Conservation (phyloP, 2,797 vertebrate genomes). For the Hyperoplus immaculatus region DNA sequence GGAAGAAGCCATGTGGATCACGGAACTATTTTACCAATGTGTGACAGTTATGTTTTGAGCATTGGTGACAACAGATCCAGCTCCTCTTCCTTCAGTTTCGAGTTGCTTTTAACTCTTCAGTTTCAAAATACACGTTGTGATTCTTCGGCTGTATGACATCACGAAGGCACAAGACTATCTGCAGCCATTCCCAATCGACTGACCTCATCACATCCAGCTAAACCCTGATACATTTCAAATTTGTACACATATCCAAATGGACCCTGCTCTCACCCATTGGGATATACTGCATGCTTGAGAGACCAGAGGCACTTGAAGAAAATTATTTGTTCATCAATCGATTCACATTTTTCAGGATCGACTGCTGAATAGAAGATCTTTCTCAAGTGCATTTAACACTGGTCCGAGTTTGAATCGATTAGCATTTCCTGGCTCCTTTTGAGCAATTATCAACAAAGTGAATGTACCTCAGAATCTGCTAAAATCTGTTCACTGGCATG, state of each 20-base stretch:
- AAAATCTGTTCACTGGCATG: slow-evolving; percentile 48
- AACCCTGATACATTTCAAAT: slow-evolving; percentile 23
- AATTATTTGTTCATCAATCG: slow-evolving; percentile 15
- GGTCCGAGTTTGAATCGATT: slow-evolving; percentile 28
- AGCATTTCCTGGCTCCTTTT: slow-evolving; percentile 17
- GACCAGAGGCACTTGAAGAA: slow-evolving; percentile 34
- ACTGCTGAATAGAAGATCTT: not conserved
- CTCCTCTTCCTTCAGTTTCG: slow-evolving; percentile 32
- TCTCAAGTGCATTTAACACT: not conserved
- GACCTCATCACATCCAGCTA: not conserved
- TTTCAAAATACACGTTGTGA: slow-evolving; percentile 49
- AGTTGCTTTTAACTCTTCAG: slow-evolving; percentile 48
- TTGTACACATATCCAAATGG: slow-evolving; percentile 31
- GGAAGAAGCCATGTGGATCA: slow-evolving; percentile 46
- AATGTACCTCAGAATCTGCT: slow-evolving; percentile 39
- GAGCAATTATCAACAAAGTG: slow-evolving; percentile 35
- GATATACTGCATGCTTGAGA: slow-evolving; percentile 25
- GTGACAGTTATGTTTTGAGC: slow-evolving; percentile 45
- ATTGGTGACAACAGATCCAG: slow-evolving; percentile 44
- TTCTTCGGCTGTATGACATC: slow-evolving; percentile 21
- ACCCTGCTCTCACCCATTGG: slow-evolving; percentile 16
- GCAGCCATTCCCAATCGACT: slow-evolving; percentile 34
- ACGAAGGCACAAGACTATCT: slow-evolving; percentile 30
- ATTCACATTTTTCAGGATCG: not conserved
- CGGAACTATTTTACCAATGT: slow-evolving; percentile 45